Base-by-base conservation (phyloP, 2,113 vertebrate species). In the Colaptes auratus region DNA sequence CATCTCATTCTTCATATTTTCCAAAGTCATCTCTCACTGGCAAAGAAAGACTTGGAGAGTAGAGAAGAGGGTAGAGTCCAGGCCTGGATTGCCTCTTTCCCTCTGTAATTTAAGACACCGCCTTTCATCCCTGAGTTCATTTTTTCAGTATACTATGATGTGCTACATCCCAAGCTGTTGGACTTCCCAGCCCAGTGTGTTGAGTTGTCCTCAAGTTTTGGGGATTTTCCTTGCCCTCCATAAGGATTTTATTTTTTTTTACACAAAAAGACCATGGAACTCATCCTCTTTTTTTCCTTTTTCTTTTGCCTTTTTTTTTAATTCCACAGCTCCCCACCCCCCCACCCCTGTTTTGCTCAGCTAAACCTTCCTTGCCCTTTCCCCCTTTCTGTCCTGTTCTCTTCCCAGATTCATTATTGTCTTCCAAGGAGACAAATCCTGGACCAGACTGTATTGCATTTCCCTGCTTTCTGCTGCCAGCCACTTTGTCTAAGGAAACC, bases 1-100 rank as follows among this genome's bases (percentile, higher is more conserved):
- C 36, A 60, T 80, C 92, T 71, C 28, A 52, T 87, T 94, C 78
- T 89, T 96, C 81, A 87, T 93, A 95, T 94, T 96, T 96, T 95
- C 91, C 87, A 70, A 95, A 93, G 52, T 94, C 72, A 94, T 69
- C 58, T 91, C 82, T 94, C 89, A 61, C 82, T 95, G 93, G 71
- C 91, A 92, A 74, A 36, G 39, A 74, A 92, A 76, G 44, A 74
- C 58, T 90, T 90, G 85, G 86, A 91, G 35, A 82, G 23, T 30
- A 96, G 60, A 86, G 25, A 16, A 82, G 63, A 87, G 64, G 5
- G 12, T 14, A 80, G 90, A 88, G 63, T 88, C 77, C 83, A 90
- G 79, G 69, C 74, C 55, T 89, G 65, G 64, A 82, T 0, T 80
- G 23, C 36, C 30, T 88, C 60, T 89, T 88, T 89, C 9, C 21